A percentile compares a stretch with the other conserved stretches of the same genome.
phyloP scores from a whole-genome alignment of 2,888 invertebrate species.

The Lithophane socia region DNA sequence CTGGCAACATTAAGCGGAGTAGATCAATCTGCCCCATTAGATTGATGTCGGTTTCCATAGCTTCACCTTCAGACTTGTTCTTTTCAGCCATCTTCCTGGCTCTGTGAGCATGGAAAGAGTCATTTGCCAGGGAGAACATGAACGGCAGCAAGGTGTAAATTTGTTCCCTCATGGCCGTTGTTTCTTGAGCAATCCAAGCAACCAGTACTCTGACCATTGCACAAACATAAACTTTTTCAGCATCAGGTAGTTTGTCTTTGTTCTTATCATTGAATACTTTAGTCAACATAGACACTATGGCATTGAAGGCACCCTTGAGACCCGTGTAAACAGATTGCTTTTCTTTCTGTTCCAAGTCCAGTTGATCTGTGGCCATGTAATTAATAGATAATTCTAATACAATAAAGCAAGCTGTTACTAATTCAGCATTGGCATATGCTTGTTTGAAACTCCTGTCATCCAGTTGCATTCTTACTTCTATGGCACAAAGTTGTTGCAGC shows the following conservation, averaged over 20 bases:
- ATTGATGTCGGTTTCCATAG: constrained; percentile 84
- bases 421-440: constrained; percentile 93
- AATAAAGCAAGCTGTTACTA: constrained; percentile 95
- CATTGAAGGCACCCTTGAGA: constrained; percentile 96
- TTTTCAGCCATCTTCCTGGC: constrained; percentile 93
- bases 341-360: constrained; percentile 97
- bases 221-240: constrained; percentile 95
- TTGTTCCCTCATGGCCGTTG: constrained; percentile 96
- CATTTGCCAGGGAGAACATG: constrained; percentile 94
- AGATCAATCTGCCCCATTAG: constrained; percentile 92
- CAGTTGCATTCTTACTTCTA: constrained; percentile 98
- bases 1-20: constrained; percentile 95
- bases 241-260: constrained; percentile 92
- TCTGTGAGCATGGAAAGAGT: constrained; percentile 94
- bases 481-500: constrained; percentile 95
- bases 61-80: constrained; percentile 90
- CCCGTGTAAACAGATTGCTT: constrained; percentile 97
- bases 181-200: constrained; percentile 98
- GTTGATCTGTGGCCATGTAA: constrained; percentile 94
- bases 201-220: constrained; percentile 96
- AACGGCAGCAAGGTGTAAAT: constrained; percentile 95
- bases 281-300: constrained; percentile 93
- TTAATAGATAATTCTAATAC: constrained; percentile 95
- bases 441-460: constrained; percentile 96
- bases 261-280: constrained; percentile 94